phyloP scores from a whole-genome alignment of 1,140 invertebrate species.

The Mycetomoellerius zeteki region DNA sequence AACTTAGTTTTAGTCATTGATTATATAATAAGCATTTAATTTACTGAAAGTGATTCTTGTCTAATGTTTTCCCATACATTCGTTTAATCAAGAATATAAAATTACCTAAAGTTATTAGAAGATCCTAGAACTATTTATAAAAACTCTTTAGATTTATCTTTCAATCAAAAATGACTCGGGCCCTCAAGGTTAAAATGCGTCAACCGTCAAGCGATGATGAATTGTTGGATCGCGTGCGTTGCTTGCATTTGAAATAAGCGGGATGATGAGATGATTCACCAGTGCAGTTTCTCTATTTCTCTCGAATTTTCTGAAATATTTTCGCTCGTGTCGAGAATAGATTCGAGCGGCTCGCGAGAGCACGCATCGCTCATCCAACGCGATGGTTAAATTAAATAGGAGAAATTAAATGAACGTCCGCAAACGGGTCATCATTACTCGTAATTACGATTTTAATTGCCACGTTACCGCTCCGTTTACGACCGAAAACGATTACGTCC shows the following conservation, averaged over 20 bases:
- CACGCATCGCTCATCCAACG: background rate
- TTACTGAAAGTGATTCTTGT: background rate
- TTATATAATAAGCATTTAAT: background rate
- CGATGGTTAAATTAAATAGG: slow-evolving; percentile 48
- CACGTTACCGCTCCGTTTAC: slow-evolving; percentile 48
- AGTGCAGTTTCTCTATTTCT: slow-evolving; percentile 16
- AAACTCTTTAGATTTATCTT: background rate
- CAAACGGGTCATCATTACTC: slow-evolving; percentile 35
- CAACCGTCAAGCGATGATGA: slow-evolving; percentile 6
- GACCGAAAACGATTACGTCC: slow-evolving; percentile 54
- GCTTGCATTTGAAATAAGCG: background rate
- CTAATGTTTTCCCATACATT: background rate
- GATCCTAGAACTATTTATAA: background rate
- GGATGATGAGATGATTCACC: slow-evolving; percentile 7
- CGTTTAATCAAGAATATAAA: background rate
- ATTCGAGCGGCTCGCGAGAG: background rate
- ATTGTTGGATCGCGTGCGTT: slow-evolving; percentile 20
- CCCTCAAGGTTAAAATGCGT: slow-evolving; percentile 4
- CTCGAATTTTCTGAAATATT: slow-evolving; percentile 29
- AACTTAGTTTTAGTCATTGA: background rate
- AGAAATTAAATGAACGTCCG: slow-evolving; percentile 45
- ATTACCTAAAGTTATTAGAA: background rate
- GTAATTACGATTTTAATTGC: slow-evolving; percentile 61
- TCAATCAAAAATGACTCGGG: slow-evolving; percentile 17
- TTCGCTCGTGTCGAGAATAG: background rate